These are phyloP conservation scores for Frankliniella fusca DNA, from an alignment of 2,888 invertebrate genomes.

Conservation along the genomic window DNA sequence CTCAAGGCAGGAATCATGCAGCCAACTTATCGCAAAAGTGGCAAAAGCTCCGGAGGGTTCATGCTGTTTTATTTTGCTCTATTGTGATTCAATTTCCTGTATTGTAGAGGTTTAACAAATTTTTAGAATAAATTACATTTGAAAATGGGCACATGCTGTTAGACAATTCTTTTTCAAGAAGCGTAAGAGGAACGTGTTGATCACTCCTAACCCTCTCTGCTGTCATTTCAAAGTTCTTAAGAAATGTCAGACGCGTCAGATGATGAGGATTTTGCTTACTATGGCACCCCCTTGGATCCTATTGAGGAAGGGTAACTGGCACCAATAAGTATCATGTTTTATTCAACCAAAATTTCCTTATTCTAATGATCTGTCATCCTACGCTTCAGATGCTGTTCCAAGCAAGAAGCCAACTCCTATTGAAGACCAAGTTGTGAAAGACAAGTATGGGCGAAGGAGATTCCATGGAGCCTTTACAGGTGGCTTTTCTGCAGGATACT, in stretches of 20 bases:
- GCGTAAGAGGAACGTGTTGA: too few species aligned
- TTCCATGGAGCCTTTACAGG: slow-evolving; percentile 99
- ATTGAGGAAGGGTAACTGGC: slow-evolving; percentile 73
- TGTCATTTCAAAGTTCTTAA: slow-evolving; percentile 27
- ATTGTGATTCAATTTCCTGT: too few species aligned
- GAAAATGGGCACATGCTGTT: too few species aligned
- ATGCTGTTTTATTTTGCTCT: too few species aligned
- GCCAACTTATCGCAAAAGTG: background rate
- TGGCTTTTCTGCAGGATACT: slow-evolving; percentile 95
- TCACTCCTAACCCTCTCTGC: too few species aligned
- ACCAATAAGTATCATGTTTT: background rate
- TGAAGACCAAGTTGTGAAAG: slow-evolving; percentile 85
- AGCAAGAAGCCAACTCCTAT: slow-evolving; percentile 72
- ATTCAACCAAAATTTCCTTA: background rate
- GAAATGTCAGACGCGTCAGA: slow-evolving; percentile 34
- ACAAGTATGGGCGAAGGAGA: slow-evolving; percentile 80
- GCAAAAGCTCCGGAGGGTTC: background rate
- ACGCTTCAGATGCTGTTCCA: slow-evolving; percentile 64
- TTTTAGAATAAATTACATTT: too few species aligned
- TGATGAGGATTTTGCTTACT: slow-evolving; percentile 60
- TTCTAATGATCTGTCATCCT: slow-evolving; percentile 27
- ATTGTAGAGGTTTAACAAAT: too few species aligned
- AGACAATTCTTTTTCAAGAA: too few species aligned
- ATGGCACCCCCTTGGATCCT: slow-evolving; percentile 76
- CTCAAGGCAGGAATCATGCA: background rate